Conservation (phyloP, 2,113 vertebrate genomes). For the Melospiza georgiana region DNA sequence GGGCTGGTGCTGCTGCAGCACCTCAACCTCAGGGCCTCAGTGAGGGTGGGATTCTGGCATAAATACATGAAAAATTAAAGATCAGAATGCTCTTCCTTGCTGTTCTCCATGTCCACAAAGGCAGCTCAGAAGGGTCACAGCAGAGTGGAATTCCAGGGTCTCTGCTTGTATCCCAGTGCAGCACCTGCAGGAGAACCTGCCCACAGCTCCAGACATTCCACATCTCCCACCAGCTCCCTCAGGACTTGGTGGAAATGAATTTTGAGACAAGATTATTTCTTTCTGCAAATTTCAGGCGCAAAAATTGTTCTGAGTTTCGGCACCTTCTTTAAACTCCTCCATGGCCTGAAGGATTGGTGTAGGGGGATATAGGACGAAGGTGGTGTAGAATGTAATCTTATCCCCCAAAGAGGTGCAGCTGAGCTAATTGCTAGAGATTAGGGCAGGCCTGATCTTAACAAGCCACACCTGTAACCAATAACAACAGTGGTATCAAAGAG, state of each 20-base stretch:
- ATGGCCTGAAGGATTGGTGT: background rate
- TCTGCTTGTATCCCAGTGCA: background rate
- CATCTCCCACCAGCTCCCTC: background rate
- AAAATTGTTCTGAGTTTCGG: accelerated
- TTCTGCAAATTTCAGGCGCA: background rate
- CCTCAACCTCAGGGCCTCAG: background rate
- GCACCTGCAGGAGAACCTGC: background rate
- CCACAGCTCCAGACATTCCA: background rate
- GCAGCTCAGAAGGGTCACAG: no score
- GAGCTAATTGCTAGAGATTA: no score
- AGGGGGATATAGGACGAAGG: no score
- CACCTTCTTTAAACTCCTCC: background rate
- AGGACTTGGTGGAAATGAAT: background rate
- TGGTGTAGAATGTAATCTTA: no score
- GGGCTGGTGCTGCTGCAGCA: background rate
- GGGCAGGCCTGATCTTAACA: no score
- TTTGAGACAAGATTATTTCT: background rate
- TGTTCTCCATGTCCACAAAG: background rate
- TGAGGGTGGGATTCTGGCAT: background rate
- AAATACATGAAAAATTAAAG: background rate
- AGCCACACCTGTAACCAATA: no score
- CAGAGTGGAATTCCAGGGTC: background rate
- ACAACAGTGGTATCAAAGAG: no score
- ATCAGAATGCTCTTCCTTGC: background rate
- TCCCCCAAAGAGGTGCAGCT: no score